Base-by-base conservation (phyloP, 2,113 vertebrate genomes). In the Australoheros scitulus region DNA sequence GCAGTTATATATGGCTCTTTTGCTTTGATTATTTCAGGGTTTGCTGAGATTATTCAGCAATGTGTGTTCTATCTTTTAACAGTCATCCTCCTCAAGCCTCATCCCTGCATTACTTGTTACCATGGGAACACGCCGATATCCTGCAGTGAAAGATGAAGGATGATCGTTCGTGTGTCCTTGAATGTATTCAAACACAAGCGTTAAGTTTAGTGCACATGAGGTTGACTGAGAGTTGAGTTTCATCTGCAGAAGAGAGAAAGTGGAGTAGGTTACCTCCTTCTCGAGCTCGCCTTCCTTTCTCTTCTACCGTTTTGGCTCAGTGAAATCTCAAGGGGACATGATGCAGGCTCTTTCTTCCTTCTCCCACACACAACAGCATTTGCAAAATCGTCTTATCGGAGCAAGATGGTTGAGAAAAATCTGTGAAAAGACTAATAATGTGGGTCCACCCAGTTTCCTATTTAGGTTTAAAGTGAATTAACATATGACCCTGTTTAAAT, bases 221-320 rank as follows among this genome's bases (percentile, higher is more conserved):
- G 24, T 11, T 7, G 36, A 74, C 77, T 7, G 5, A 77, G 22
- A 70, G 61, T 4, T 52, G 34, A 80, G 68, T 57, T 78, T 77
- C 41, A 38, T 79, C 82, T 81, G 77, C 85, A 61, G 68, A 38
- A 59, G 80, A 43, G 11, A 78, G 84, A 65, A 93, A 93, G 91
- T 92, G 3, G 90, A 93, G 91, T 22, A 92, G 93, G 88, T 92
- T 77, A 70, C 87, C 74, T 89, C 85, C 77, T 82, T 82, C 80
- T 41, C 5, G 63, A 47, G 63, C 74, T 76, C n/a, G 20, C 59
- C 65, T 83, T 79, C 64, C 24, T 80, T 70, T 58, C 64, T 63
- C 36, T 56, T 38, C 41, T 61, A 84, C 80, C 61, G 56, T 88
- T 93, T 88, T 82, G 84, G 93, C 82, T 87, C 86, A 60, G 65